These are phyloP conservation scores for Chamaetylas fuelleborni DNA, from an alignment of 2,113 vertebrate genomes.

Conservation along the genomic window DNA sequence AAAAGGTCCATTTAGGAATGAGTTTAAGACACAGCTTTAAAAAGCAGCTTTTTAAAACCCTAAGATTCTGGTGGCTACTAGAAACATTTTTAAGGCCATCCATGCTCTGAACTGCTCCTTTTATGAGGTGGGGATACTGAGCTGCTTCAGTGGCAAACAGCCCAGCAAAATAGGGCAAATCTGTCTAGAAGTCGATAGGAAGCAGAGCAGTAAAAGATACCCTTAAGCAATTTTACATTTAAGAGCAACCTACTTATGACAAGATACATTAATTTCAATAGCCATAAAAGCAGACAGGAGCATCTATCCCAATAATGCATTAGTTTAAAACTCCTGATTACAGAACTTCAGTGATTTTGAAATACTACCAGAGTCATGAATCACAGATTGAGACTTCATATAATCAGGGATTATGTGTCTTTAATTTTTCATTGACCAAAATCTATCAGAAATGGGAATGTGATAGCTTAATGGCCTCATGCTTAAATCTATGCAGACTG, in stretches of 20 bases:
- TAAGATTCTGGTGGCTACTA: background rate
- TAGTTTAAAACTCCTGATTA: constrained; percentile 47
- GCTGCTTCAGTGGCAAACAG: constrained; percentile 65
- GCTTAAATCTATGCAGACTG: constrained; percentile 67
- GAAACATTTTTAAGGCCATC: constrained; percentile 36
- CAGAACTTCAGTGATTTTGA: constrained; percentile 27
- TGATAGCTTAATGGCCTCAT: constrained; percentile 78
- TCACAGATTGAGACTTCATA: constrained; percentile 50
- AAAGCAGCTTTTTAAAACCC: background rate
- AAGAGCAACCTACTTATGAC: constrained; percentile 90
- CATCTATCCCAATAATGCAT: constrained; percentile 62
- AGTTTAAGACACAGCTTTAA: background rate
- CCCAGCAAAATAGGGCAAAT: constrained; percentile 73
- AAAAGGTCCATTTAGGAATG: background rate
- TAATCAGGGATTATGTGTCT: constrained; percentile 62
- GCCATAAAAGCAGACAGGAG: constrained; percentile 54
- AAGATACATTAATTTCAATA: constrained; percentile 83
- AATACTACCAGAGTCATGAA: constrained; percentile 30
- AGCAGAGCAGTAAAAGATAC: constrained; percentile 69
- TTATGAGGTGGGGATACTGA: constrained; percentile 50
- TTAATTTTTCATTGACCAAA: constrained; percentile 76
- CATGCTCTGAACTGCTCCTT: constrained; percentile 46
- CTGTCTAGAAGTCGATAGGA: constrained; percentile 75
- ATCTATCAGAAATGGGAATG: constrained; percentile 74
- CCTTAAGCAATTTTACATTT: constrained; percentile 79